Evolutionary conservation across 2,113 vertebrate species (phyloP).

Genomic region (Lophius piscatorius): DNA sequence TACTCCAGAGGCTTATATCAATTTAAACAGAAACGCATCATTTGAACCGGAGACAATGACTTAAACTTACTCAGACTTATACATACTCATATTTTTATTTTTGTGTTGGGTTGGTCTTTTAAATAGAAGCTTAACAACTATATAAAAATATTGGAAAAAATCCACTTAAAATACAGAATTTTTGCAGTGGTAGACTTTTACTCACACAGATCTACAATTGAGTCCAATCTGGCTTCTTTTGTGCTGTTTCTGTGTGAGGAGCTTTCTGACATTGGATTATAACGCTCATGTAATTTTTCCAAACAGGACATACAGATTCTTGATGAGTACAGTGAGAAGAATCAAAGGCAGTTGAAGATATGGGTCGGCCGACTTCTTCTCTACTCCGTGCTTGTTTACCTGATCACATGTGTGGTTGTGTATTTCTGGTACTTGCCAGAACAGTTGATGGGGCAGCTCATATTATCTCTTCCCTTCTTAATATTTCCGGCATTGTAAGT

Average conservation of each 20-base stretch:
- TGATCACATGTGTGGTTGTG: constrained; percentile 87
- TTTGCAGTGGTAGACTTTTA: too few relatives aligned
- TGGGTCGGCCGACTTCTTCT: constrained; percentile 93
- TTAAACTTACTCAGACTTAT: too few relatives aligned
- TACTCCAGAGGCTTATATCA: not conserved
- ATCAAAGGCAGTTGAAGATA: constrained; percentile 92
- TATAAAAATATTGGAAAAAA: too few relatives aligned
- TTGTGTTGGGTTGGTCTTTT: too few relatives aligned
- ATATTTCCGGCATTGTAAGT: constrained; percentile 96
- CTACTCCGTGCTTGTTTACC: constrained; percentile 89
- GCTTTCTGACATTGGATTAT: not conserved
- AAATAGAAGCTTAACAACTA: too few relatives aligned
- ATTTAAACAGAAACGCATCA: too few relatives aligned
- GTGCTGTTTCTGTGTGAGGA: too few relatives aligned
- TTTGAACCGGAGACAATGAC: too few relatives aligned
- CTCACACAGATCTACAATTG: too few relatives aligned
- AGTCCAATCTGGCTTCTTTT: too few relatives aligned
- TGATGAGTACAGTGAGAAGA: constrained; percentile 94
- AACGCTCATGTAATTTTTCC: constrained; percentile 9
- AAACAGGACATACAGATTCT: constrained; percentile 89
- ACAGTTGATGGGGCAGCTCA: constrained; percentile 86
- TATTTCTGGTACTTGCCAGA: constrained; percentile 96
- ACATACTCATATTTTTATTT: too few relatives aligned
- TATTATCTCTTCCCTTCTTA: constrained; percentile 89
- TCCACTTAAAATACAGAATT: too few relatives aligned